These are phyloP conservation scores for Trichonephila clavata DNA, from an alignment of 1,140 invertebrate genomes.

Conservation along the genomic window DNA sequence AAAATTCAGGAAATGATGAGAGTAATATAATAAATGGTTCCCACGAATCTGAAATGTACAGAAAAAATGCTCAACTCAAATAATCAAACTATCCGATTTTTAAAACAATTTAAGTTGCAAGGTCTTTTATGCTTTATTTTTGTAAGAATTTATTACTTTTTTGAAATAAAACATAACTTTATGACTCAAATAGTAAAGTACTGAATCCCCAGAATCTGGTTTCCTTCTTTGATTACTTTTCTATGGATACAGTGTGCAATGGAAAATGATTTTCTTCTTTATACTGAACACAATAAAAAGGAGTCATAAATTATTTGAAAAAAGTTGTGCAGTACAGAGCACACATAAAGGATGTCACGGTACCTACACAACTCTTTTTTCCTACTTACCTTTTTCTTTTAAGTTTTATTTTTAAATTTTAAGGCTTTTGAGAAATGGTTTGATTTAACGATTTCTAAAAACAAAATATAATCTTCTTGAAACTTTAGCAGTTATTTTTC, in stretches of 20 bases:
- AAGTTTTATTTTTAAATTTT: no score
- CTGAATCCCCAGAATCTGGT: neutral
- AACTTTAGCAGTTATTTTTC: no score
- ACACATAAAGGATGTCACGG: no score
- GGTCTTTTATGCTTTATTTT: neutral
- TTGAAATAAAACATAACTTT: neutral
- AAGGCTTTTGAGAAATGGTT: no score
- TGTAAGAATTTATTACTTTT: neutral
- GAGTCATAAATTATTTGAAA: neutral
- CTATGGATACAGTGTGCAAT: neutral
- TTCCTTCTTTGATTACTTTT: neutral
- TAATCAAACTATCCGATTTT: neutral
- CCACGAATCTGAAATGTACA: no score
- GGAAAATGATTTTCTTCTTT: neutral
- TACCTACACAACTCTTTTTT: no score
- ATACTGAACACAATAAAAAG: neutral
- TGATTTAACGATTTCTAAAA: no score
- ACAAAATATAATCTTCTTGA: no score
- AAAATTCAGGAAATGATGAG: neutral
- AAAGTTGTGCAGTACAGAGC: no score
- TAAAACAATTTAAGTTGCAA: neutral
- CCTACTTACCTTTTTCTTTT: no score
- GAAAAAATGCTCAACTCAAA: neutral
- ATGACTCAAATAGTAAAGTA: neutral
- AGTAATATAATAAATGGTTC: neutral